These are phyloP conservation scores for Erpetoichthys calabaricus DNA, from an alignment of 2,797 vertebrate genomes.

Conservation along the genomic window DNA sequence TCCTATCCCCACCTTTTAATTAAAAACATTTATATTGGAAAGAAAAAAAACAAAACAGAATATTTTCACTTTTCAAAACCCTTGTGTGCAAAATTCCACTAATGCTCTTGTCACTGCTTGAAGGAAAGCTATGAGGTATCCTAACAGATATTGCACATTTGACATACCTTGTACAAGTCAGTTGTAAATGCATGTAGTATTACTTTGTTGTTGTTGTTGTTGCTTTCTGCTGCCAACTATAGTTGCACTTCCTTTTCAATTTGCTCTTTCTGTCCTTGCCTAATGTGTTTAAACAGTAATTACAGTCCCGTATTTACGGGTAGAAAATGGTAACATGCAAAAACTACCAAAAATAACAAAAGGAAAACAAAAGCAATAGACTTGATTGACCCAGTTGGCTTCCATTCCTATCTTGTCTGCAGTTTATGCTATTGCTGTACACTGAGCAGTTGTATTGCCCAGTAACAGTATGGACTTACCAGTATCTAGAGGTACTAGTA, in stretches of 20 bases:
- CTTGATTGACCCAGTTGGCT: constrained; percentile 42
- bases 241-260: constrained; percentile 36
- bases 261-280: constrained; percentile 32
- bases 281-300: constrained; percentile 38
- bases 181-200: constrained; percentile 40
- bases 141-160: constrained; percentile 15
- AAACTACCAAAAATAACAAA: constrained; percentile 44
- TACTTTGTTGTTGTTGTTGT: constrained; percentile 40
- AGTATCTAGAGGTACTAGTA: constrained; percentile 69
- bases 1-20: no score
- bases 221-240: constrained; percentile 38
- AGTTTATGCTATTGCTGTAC: constrained; percentile 63
- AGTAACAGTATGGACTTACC: constrained; percentile 75
- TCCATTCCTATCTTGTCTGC: constrained; percentile 68
- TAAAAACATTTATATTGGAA: no score
- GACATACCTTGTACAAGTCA: constrained; percentile 18
- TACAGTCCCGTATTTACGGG: constrained; percentile 31
- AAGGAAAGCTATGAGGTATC: constrained; percentile 6
- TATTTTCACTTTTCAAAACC: no score
- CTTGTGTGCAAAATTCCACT: no score
- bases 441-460: constrained; percentile 59
- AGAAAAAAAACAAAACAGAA: no score
- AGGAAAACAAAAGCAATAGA: constrained; percentile 25
- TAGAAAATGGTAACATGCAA: constrained; percentile 46
- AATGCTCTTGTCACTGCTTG: background rate